Conservation (phyloP, 2,888 invertebrate species). For the Amblyjoppa fuscipennis region DNA sequence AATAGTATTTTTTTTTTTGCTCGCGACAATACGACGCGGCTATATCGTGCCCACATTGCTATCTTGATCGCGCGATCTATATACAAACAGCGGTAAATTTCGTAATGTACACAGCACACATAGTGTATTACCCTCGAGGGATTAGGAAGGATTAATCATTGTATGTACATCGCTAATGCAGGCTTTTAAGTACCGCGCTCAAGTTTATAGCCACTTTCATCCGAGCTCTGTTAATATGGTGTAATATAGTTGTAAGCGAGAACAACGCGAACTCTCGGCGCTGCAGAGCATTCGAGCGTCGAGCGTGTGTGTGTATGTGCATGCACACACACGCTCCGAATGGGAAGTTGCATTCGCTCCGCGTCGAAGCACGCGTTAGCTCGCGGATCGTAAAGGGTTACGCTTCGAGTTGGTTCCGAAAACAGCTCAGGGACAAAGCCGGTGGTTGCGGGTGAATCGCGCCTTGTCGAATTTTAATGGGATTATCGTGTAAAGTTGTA, state of each 20-base stretch:
- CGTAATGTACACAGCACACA: background rate
- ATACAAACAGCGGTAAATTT: constrained; percentile 5
- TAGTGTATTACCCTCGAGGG: background rate
- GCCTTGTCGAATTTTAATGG: too few relatives aligned
- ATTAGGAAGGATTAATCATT: constrained; percentile 26
- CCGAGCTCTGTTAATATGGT: constrained; percentile 19
- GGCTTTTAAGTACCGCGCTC: constrained; percentile 8
- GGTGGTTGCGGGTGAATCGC: too few relatives aligned
- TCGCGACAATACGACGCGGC: background rate
- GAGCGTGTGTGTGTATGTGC: background rate
- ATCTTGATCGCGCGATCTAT: background rate
- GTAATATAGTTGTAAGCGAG: background rate
- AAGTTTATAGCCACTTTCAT: constrained; percentile 19
- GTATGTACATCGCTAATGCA: constrained; percentile 16
- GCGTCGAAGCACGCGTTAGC: background rate
- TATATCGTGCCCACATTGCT: background rate
- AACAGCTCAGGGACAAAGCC: background rate
- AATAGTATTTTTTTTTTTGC: background rate
- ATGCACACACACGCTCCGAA: background rate
- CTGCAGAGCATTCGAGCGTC: background rate
- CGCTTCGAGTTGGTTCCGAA: constrained; percentile 21
- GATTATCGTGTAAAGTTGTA: too few relatives aligned
- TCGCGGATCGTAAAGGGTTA: constrained; percentile 14
- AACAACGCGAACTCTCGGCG: constrained; percentile 10
- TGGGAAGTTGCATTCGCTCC: background rate